A percentile compares a stretch with the other conserved stretches of the same genome.
Evolutionary conservation across 2,888 invertebrate genomes (phyloP).

Genomic region (Hydrotaea diabolus): DNA sequence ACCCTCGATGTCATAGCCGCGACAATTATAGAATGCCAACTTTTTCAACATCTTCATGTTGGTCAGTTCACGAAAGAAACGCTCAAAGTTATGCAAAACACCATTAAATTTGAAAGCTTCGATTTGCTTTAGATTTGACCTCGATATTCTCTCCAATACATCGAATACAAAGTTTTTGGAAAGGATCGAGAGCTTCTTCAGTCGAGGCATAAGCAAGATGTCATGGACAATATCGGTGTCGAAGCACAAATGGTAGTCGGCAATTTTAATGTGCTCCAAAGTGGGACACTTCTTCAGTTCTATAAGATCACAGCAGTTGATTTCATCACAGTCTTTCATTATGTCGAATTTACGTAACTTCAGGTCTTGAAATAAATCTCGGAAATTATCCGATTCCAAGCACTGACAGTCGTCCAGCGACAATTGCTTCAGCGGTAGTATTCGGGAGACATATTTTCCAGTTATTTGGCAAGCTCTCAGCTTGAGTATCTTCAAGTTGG

Average conservation of each 20-base stretch:
- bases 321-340: conserved; percentile 76
- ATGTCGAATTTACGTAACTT: conserved; percentile 74
- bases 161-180: conserved; percentile 76
- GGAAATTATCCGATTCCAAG: conserved; percentile 73
- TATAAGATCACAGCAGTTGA: conserved; percentile 74
- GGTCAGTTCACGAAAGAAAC: conserved; percentile 72
- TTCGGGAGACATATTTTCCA: conserved; percentile 71
- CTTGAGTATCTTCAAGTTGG: conserved; percentile 70
- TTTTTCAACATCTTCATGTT: conserved; percentile 69
- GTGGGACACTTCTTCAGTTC: conserved; percentile 73
- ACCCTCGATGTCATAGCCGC: conserved; percentile 67
- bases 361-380: conserved; percentile 72
- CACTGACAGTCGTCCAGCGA: conserved; percentile 73
- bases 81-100: conserved; percentile 71
- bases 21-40: conserved; percentile 69
- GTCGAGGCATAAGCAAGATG: conserved; percentile 70
- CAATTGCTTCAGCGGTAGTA: conserved; percentile 69
- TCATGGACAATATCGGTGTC: conserved; percentile 73
- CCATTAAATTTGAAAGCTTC: conserved; percentile 74
- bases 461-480: conserved; percentile 73
- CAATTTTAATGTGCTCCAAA: conserved; percentile 74
- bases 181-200: conserved; percentile 73
- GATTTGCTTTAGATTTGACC: conserved; percentile 69
- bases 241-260: conserved; percentile 76
- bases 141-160: conserved; percentile 72